A percentile compares a stretch with the other conserved stretches of the same genome.
Evolutionary conservation across 2,888 invertebrate genomes (phyloP).

Genomic region (Pyrrhia umbra): DNA sequence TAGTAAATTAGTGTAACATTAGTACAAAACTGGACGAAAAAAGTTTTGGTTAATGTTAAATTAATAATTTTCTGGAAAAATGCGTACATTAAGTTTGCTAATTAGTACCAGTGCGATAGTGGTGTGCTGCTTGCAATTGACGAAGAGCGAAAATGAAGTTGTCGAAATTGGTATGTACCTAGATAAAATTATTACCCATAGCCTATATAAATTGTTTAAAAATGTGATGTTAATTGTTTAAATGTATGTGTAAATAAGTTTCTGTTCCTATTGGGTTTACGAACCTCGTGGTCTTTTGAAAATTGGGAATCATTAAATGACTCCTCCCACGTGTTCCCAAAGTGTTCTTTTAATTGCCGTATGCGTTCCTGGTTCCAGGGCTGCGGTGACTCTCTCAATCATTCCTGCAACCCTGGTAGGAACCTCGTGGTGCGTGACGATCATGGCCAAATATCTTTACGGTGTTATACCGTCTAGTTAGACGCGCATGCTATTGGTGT

Average conservation of each 20-base stretch:
- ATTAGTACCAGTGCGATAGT: slow-evolving; percentile 72
- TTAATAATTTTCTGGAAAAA: slow-evolving; percentile 47
- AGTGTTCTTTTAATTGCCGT: too few relatives aligned
- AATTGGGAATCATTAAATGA: too few relatives aligned
- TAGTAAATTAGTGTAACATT: neutral
- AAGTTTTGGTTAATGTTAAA: slow-evolving; percentile 9
- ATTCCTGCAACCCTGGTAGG: too few relatives aligned
- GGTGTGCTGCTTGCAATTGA: slow-evolving; percentile 72
- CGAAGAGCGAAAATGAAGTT: slow-evolving; percentile 70
- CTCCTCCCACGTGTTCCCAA: too few relatives aligned
- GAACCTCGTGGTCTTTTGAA: too few relatives aligned
- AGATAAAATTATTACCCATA: neutral
- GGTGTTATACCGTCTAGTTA: neutral
- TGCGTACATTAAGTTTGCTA: slow-evolving; percentile 67
- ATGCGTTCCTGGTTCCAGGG: too few relatives aligned
- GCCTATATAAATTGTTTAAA: too few relatives aligned
- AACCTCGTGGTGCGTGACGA: neutral
- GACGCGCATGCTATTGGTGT: too few relatives aligned
- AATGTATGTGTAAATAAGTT: too few relatives aligned
- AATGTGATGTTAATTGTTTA: too few relatives aligned
- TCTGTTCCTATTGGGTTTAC: too few relatives aligned
- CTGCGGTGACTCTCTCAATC: too few relatives aligned
- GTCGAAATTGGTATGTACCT: slow-evolving; percentile 79
- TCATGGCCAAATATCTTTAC: neutral
- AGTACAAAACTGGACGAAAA: neutral